phyloP scores from a whole-genome alignment of 2,888 invertebrate genomes.

The Molanna angustata region DNA sequence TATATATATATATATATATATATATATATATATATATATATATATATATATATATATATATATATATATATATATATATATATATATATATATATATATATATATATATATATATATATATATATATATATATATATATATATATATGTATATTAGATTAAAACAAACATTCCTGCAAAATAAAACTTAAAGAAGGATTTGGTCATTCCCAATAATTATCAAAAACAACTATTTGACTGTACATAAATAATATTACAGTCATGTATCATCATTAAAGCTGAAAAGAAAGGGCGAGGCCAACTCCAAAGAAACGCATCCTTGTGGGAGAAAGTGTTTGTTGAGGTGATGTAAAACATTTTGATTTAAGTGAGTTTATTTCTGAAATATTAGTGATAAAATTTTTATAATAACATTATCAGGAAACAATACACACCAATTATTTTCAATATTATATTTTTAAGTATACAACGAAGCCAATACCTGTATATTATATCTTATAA shows the following conservation, averaged over 20 bases:
- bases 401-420: too few species aligned
- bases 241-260: conserved; percentile 1
- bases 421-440: too few species aligned
- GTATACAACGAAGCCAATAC: too few species aligned
- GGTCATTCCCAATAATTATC: conserved; percentile 15
- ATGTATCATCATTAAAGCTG: not conserved
- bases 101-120: not conserved
- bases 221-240: conserved; percentile 6
- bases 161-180: conserved; percentile 33
- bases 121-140: not conserved
- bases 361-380: too few species aligned
- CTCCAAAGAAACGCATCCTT: conserved; percentile 32
- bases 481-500: too few species aligned
- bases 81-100: conserved; percentile 1
- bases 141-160: not conserved
- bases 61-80: conserved; percentile 2
- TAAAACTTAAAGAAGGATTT: conserved; percentile 15
- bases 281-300: conserved; percentile 31
- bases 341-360: too few species aligned
- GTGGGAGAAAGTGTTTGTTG: too few species aligned
- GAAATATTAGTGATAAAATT: too few species aligned
- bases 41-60: conserved; percentile 12
- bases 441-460: too few species aligned
- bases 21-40: conserved; percentile 1
- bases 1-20: not conserved